Evolutionary conservation across 2,113 vertebrate genomes (phyloP), one percentile per base, ranked within the genome.

Genomic region (Platycercus adscitus): DNA sequence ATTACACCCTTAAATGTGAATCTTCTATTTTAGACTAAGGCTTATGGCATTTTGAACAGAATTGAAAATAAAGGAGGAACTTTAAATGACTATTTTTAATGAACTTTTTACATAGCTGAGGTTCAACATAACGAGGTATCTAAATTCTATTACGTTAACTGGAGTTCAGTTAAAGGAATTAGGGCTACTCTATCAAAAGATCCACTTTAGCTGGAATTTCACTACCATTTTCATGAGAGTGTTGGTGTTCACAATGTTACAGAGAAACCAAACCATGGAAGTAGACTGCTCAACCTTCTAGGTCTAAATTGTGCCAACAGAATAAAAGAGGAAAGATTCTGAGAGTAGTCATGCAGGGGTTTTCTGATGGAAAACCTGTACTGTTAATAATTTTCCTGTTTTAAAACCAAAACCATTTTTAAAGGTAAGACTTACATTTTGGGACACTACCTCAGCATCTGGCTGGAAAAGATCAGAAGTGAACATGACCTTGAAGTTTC

Each of bases 371-470:
- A 76, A 83, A 83, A 76, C 26, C 49, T 76, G 37, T 41, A 49
- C 19, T 78, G 44, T 61, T n/a, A 15, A 18, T 52, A 29, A 25
- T 81, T 81, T 56, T 81, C 83, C 72, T 94, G 28, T 31, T 93
- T 81, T n/a, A 49, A 94, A 93, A 83, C 19, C 75, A 70, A 76
- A 86, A 39, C 25, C 50, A 37, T n/a, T 90, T 93, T 94, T 64
- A 91, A 92, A 97, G 92, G 72, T 56, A 84, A 81, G 35, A 91
- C 93, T 95, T 91, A 93, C 82, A 95, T 90, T 92, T 90, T 90
- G 90, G 92, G 88, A 64, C 72, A 96, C 93, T 96, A 96, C 88
- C 85, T 91, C 91, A 94, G 93, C 89, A 97, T 88, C 90, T 96
- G 92, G 75, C 73, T 96, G 95, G 91, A 53, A 93, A 96, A 97